These are phyloP conservation scores for Tetraneura akinire DNA, from an alignment of 1,140 invertebrate species.

Conservation along the genomic window DNA sequence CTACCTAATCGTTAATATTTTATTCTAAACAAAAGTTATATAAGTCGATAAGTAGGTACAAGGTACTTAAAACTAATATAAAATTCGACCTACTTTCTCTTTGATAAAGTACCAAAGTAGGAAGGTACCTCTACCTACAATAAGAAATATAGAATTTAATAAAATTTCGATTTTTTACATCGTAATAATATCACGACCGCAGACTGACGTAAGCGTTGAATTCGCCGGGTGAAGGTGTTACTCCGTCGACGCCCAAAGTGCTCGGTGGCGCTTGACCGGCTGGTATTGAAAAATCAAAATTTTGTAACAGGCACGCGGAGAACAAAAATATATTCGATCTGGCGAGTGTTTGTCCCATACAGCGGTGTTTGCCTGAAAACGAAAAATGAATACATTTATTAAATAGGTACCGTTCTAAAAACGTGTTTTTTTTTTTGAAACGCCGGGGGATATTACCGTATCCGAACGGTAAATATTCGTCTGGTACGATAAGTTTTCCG, in stretches of 20 bases:
- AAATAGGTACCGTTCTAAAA: no score
- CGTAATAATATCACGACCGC: conserved; percentile 56
- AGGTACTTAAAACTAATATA: background rate
- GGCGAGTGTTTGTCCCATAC: conserved; percentile 82
- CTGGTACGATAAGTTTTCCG: conserved; percentile 67
- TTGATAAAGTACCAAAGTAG: background rate
- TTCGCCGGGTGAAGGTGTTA: conserved; percentile 71
- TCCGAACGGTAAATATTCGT: conserved; percentile 77
- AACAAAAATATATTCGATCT: conserved; percentile 85
- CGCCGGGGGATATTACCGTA: conserved; percentile 61
- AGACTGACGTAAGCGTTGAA: conserved; percentile 68
- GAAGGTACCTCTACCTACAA: no score
- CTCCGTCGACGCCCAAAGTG: conserved; percentile 70
- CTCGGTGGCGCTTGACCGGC: conserved; percentile 67
- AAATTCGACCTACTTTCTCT: background rate
- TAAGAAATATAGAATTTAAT: no score
- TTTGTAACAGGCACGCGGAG: conserved; percentile 75
- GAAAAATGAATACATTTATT: background rate
- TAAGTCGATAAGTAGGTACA: background rate
- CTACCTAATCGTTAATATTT: background rate
- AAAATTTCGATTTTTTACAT: background rate
- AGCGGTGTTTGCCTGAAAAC: conserved; percentile 72
- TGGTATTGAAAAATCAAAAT: conserved; percentile 69
- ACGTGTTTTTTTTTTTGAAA: background rate
- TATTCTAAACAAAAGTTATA: background rate